Conservation (phyloP, 2,113 vertebrate species). For the Heterotilapia buettikoferi region DNA sequence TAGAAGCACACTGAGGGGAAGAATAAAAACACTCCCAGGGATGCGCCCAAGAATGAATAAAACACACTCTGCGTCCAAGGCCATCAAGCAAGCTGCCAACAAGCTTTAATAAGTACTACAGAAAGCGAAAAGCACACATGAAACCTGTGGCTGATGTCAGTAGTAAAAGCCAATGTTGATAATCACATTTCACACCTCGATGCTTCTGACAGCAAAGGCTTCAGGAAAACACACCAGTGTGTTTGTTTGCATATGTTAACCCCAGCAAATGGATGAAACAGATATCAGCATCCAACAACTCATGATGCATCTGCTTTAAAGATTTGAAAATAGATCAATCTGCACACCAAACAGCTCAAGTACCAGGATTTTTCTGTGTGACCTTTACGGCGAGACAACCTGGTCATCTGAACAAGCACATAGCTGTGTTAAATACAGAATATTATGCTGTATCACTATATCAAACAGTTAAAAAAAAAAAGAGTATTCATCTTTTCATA, state of each 20-base stretch:
- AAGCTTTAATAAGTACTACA: slow-evolving; percentile 51
- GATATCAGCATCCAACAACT: not conserved
- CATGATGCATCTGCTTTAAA: not conserved
- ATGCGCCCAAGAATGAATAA: slow-evolving; percentile 45
- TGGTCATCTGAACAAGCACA: not conserved
- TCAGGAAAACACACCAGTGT: not conserved
- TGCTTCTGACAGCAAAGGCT: not conserved
- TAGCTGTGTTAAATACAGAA: not conserved
- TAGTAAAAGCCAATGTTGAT: slow-evolving; percentile 29
- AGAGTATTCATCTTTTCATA: not conserved
- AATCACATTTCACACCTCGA: slow-evolving; percentile 30
- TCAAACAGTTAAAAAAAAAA: not conserved
- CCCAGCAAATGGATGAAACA: not conserved
- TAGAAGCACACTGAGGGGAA: slow-evolving; percentile 35
- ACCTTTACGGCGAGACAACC: not conserved
- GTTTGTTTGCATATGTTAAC: not conserved
- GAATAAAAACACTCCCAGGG: slow-evolving; percentile 44
- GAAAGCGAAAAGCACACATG: not conserved
- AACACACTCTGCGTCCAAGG: slow-evolving; percentile 27
- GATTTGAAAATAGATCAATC: not conserved
- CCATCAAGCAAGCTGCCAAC: slow-evolving; percentile 63
- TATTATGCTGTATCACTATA: not conserved
- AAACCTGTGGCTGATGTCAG: not conserved
- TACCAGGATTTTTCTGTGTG: not conserved
- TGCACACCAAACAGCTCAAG: not conserved